These are phyloP conservation scores for Rallus crepitans DNA, from an alignment of 2,797 vertebrate genomes.

Conservation along the genomic window DNA sequence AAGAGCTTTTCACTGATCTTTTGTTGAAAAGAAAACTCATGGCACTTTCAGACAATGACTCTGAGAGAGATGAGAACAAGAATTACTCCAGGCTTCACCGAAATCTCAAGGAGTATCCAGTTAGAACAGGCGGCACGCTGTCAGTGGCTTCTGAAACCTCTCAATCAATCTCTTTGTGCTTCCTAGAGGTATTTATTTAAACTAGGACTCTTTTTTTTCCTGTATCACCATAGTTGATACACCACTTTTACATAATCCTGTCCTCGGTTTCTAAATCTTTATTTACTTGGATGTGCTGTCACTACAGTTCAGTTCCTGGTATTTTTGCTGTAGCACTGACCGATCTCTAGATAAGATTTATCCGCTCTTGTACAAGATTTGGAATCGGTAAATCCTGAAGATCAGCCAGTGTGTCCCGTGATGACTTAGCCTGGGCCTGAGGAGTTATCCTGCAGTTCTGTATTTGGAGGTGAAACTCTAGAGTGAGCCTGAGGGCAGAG, in stretches of 20 bases:
- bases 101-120: background rate
- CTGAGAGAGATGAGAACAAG: background rate
- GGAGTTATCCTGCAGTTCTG: background rate
- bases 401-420: background rate
- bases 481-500: background rate
- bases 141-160: background rate
- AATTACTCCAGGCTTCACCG: fast-evolving
- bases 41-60: background rate
- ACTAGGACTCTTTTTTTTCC: background rate
- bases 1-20: background rate
- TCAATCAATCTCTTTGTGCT: background rate
- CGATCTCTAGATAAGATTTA: background rate
- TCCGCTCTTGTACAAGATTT: background rate
- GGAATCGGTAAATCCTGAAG: background rate
- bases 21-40: background rate
- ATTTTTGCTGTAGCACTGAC: background rate
- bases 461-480: background rate
- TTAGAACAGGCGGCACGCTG: background rate
- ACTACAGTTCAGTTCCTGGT: background rate
- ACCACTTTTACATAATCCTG: background rate
- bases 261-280: background rate
- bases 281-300: background rate
- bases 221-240: background rate
- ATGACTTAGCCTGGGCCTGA: background rate
- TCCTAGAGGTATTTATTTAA: background rate